phyloP scores from a whole-genome alignment of 1,140 invertebrate species.

The Drosophila willistoni region DNA sequence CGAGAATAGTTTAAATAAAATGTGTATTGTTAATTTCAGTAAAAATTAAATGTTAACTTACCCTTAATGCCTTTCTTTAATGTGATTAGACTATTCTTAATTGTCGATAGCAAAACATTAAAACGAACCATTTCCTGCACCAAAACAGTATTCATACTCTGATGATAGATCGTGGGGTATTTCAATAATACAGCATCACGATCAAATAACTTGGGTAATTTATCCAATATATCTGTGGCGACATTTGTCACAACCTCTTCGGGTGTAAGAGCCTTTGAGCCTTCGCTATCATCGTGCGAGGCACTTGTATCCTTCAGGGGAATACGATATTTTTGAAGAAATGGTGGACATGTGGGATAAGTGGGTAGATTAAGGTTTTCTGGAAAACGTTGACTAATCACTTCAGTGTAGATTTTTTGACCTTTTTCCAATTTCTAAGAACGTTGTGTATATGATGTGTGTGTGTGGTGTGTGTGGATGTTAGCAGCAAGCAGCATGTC shows the following conservation, averaged over 20 bases:
- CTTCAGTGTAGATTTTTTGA: conserved; percentile 64
- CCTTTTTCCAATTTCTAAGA: conserved; percentile 69
- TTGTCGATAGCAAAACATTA: conserved; percentile 90
- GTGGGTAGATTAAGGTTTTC: conserved; percentile 74
- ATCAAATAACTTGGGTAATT: conserved; percentile 90
- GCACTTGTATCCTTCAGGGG: conserved; percentile 78
- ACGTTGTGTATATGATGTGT: conserved; percentile 22
- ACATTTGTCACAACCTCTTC: conserved; percentile 89
- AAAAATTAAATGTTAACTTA: conserved; percentile 72
- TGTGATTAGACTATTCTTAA: conserved; percentile 90
- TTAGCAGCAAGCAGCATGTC: not conserved
- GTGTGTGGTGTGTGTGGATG: not conserved
- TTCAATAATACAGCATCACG: conserved; percentile 87
- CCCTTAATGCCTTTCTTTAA: conserved; percentile 96
- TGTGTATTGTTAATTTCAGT: not conserved
- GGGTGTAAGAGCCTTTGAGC: conserved; percentile 77
- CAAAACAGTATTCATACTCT: conserved; percentile 90
- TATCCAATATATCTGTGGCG: conserved; percentile 88
- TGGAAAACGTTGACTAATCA: conserved; percentile 68
- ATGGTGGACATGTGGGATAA: conserved; percentile 75
- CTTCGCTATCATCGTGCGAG: conserved; percentile 76
- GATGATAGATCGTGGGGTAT: conserved; percentile 92
- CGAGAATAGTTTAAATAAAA: conserved; percentile 25
- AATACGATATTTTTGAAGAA: conserved; percentile 63
- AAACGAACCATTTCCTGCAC: conserved; percentile 97